Conservation (phyloP, 1,140 invertebrate genomes). For the Paraescarpia echinospica region DNA sequence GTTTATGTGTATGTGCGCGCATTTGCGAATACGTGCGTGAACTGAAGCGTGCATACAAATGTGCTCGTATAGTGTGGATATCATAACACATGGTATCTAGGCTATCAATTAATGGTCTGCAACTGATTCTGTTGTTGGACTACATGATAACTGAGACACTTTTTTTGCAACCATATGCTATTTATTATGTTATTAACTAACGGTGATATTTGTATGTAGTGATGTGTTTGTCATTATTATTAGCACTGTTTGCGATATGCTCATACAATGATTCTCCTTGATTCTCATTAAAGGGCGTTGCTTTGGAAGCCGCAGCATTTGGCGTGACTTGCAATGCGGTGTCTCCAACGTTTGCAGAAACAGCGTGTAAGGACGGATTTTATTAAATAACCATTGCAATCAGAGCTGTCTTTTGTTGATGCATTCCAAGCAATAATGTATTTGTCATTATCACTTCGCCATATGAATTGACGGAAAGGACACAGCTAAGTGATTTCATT, state of each 20-base stretch:
- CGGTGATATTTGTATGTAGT: not conserved
- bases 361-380: not conserved
- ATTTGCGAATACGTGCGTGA: too few species aligned
- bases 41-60: too few species aligned
- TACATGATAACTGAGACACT: too few species aligned
- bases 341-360: conserved; percentile 20
- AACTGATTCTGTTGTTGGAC: too few species aligned
- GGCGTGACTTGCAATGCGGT: conserved; percentile 43
- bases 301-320: conserved; percentile 25
- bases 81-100: too few species aligned
- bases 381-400: not conserved
- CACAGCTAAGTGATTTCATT: not conserved
- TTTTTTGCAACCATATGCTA: too few species aligned
- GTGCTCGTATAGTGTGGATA: too few species aligned
- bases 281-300: not conserved
- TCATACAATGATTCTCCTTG: not conserved
- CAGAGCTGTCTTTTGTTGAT: not conserved
- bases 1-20: too few species aligned
- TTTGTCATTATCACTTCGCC: not conserved
- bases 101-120: too few species aligned
- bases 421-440: not conserved
- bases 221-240: not conserved
- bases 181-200: too few species aligned
- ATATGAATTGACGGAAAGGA: not conserved
- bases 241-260: too few species aligned